Base-by-base conservation (phyloP, 2,113 vertebrate species). In the Ceratotherium simum region DNA sequence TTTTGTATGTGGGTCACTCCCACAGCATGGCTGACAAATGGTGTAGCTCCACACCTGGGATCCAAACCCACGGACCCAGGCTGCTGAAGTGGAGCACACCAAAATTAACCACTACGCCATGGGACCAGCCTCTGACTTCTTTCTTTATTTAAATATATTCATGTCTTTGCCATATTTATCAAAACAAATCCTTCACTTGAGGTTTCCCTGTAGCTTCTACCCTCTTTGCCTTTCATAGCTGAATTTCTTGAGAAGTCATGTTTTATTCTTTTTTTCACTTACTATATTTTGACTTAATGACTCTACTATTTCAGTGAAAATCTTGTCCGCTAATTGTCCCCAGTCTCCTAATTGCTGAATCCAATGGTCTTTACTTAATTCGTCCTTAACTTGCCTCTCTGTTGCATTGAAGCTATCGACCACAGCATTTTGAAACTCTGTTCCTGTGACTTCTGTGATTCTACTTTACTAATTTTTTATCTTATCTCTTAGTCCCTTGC, bases 341-440 rank as follows among this genome's bases (percentile, higher is more conserved):
- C 27, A 70, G 18, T 36, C 54, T 96, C 36, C 42, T 56, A 62
- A 18, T 91, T 90, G 62, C 76, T 91, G 36, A 75, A 85, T 78
- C 42, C 17, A 85, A 0, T 95, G 33, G n/a, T 73, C 85, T 86
- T 75, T 95, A 75, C 64, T 85, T 84, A 89, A 78, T 79, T 89
- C 27, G n/a, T 88, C 21, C 13, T 81, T 85, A 51, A 36, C 56
- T 90, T 95, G 65, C 23, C 5, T 93, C 36, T 88, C 6, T 93
- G 13, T 93, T 88, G 23, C 14, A n/a, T 29, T 95, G 93, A 88
- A 84, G 48, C 48, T 93, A 0, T 60, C 86, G 42, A 84, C 73
- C 42, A n/a, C 11, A 93, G 33, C 29, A 56, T 92, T 87, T 93
- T 90, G 79, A 97, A 95, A 86, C n/a, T 80, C 33, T 72, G 16